Conservation (phyloP, 2,113 vertebrate species). For the Cranoglanis bouderius region DNA sequence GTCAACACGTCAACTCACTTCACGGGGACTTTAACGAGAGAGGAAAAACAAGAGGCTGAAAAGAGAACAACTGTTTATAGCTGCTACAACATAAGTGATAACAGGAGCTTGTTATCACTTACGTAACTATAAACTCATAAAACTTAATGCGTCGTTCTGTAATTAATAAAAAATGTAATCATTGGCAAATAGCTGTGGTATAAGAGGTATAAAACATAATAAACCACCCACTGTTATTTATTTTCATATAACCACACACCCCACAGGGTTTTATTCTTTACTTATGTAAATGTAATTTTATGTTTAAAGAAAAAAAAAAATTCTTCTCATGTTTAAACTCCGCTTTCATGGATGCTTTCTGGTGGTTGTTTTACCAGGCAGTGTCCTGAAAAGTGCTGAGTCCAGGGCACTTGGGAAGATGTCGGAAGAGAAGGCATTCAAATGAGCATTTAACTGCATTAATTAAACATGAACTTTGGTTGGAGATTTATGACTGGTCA, state of each 20-base stretch:
- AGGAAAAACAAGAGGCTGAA: background rate
- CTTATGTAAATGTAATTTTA: background rate
- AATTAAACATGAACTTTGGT: constrained; percentile 60
- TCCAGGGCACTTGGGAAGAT: constrained; percentile 62
- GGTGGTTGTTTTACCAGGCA: constrained; percentile 41
- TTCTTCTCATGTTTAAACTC: background rate
- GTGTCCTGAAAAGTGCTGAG: constrained; percentile 47
- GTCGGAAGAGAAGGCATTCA: constrained; percentile 61
- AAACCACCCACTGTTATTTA: background rate
- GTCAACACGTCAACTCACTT: no score
- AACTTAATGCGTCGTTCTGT: background rate
- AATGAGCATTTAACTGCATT: constrained; percentile 69
- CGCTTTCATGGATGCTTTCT: background rate
- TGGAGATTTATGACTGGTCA: constrained; percentile 60
- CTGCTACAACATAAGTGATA: background rate
- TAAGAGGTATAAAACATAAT: background rate
- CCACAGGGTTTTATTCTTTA: background rate
- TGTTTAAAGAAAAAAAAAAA: background rate
- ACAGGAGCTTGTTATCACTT: background rate
- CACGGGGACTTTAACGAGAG: background rate
- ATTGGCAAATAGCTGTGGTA: background rate
- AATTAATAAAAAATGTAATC: background rate
- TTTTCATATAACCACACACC: background rate
- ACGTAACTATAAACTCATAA: background rate
- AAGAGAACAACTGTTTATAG: background rate